Base-by-base conservation (phyloP, 2,113 vertebrate species). In the Perognathus longimembris region DNA sequence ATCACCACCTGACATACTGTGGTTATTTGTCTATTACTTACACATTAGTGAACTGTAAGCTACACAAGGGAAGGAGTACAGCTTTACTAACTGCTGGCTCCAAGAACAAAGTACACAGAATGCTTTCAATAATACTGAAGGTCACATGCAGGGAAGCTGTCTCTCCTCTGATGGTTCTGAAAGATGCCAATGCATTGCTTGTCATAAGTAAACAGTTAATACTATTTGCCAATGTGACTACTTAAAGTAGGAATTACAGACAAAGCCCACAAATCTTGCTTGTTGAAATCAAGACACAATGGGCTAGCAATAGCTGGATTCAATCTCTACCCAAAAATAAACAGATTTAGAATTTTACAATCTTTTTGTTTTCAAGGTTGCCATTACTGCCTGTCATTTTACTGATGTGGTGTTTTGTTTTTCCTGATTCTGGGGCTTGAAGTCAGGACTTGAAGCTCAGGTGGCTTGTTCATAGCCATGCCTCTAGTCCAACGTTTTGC, bases 261-360 rank as follows among this genome's bases (percentile, higher is more conserved):
- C 7, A 20, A 87, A 64, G 30, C 71, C 66, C 36, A 57, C 73
- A 70, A 90, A 87, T 24, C 50, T 30, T 66, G 20, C 57, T 38
- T 64, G 69, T 69, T 45, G 45, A 7, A 54, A 74, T 81, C 82
- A 64, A 89, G 54, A 67, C 11, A 71, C 7, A 40, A 10, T 32
- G 30, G 87, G 67, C 21, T 34, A 32, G 80, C 14, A 26, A 78
- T 80, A 85, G 66, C 70, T 42, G 34, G n/a, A 82, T 61, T 82
- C 82, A 59, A 38, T 17, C 61, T 94, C 26, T 61, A 40, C 34
- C 82, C 78, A 63, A 85, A 93, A 95, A 79, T 34, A 89, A 24
- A 85, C 34, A 69, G 45, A 82, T 42, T 69, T 18, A 36, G 63
- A 74, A 38, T 83, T 50, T 88, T 80, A 81, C 80, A 94, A 81